Conservation (phyloP, 2,797 vertebrate species). For the Moxostoma hubbsi region DNA sequence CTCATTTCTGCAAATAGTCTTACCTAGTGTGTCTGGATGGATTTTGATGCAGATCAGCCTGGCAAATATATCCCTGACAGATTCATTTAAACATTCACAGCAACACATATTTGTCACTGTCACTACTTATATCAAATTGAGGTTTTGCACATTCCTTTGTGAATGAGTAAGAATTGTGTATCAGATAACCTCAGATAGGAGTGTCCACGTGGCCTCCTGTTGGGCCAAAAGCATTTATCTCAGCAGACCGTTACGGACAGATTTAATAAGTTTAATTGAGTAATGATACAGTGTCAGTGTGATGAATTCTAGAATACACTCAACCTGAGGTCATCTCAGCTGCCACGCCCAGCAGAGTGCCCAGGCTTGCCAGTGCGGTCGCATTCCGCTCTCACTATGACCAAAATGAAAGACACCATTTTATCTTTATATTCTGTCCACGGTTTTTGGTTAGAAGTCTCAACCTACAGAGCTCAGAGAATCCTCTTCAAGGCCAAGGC, state of each 20-base stretch:
- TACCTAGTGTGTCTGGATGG: too few relatives aligned
- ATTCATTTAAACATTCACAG: background rate
- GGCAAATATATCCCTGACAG: background rate
- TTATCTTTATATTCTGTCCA: conserved; percentile 75
- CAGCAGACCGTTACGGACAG: conserved; percentile 2
- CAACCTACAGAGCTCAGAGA: background rate
- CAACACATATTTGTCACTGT: background rate
- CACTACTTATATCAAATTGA: background rate
- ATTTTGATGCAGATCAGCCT: background rate
- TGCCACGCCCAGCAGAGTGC: conserved; percentile 74
- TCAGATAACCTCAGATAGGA: too few relatives aligned
- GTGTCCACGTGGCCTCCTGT: too few relatives aligned
- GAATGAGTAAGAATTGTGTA: background rate
- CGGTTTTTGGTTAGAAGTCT: conserved; percentile 60
- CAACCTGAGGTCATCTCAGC: conserved; percentile 77
- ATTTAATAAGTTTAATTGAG: conserved; percentile 65
- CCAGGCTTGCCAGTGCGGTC: conserved; percentile 66
- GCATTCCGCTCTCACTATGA: conserved; percentile 72
- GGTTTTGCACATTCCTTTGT: background rate
- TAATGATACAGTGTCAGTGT: conserved; percentile 69
- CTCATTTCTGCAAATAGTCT: too few relatives aligned
- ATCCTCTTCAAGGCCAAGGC: too few relatives aligned
- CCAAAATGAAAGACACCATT: conserved; percentile 79
- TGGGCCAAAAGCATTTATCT: background rate
- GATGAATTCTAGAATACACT: conserved; percentile 72